Conservation (phyloP, 2,888 invertebrate genomes). For the Rhorus exstirpatorius region DNA sequence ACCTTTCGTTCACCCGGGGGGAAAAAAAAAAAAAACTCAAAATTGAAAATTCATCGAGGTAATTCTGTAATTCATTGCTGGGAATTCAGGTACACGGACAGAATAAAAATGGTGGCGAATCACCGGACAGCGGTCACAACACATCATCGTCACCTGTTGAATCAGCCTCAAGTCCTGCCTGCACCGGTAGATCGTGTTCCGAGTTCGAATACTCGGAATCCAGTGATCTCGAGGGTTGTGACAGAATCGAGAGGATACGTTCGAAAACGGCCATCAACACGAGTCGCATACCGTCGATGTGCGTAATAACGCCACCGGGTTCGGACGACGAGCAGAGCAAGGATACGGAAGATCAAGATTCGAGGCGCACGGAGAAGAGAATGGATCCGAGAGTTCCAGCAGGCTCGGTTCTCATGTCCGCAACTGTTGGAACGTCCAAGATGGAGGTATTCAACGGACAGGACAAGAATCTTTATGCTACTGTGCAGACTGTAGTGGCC, state of each 20-base stretch:
- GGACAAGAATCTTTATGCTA: conserved; percentile 84
- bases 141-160: conserved; percentile 93
- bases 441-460: conserved; percentile 85
- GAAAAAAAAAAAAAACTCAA: too few species aligned
- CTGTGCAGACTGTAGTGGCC: conserved; percentile 81
- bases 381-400: conserved; percentile 74
- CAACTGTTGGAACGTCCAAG: conserved; percentile 84
- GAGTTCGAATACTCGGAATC: conserved; percentile 95
- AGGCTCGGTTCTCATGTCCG: conserved; percentile 83
- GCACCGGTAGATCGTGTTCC: conserved; percentile 90
- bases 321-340: conserved; percentile 93
- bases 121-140: conserved; percentile 93
- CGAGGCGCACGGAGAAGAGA: conserved; percentile 54
- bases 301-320: conserved; percentile 95
- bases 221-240: conserved; percentile 95
- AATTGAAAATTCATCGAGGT: neutral
- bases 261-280: conserved; percentile 95
- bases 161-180: conserved; percentile 91
- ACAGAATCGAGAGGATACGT: conserved; percentile 94
- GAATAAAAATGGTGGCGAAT: conserved; percentile 89
- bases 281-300: conserved; percentile 96
- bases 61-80: neutral
- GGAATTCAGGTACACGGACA: conserved; percentile 82
- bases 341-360: conserved; percentile 76
- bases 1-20: too few species aligned